phyloP scores from a whole-genome alignment of 2,797 vertebrate genomes.

The Nothura maculosa region DNA sequence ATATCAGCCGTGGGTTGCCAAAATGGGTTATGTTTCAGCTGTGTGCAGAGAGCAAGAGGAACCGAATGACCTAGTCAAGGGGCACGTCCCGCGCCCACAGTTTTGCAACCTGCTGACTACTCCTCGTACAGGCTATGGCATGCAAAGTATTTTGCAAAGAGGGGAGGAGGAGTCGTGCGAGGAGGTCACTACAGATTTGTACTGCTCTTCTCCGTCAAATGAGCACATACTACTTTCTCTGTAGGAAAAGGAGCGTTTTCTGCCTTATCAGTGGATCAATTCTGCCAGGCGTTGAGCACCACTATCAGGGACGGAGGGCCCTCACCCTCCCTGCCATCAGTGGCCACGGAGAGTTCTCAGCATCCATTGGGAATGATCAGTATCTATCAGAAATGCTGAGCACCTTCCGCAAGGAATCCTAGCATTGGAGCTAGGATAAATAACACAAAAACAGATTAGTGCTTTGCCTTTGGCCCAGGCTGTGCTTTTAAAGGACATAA shows the following conservation, averaged over 20 bases:
- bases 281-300: not conserved
- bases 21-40: not conserved
- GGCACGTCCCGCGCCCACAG: not conserved
- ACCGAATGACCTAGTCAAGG: not conserved
- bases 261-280: not conserved
- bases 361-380: not conserved
- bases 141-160: not conserved
- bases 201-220: not conserved
- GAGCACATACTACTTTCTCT: not conserved
- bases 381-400: not conserved
- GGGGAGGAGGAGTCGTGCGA: not conserved
- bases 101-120: not conserved
- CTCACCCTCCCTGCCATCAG: rapidly evolving
- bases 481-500: not conserved
- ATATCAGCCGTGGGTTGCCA: not conserved
- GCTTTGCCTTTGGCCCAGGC: constrained; percentile 30
- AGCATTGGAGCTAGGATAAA: not conserved
- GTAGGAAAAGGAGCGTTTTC: not conserved
- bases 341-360: not conserved
- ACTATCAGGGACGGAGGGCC: rapidly evolving
- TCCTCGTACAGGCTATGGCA: not conserved
- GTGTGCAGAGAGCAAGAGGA: not conserved
- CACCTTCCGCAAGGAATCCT: too few relatives aligned
- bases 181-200: not conserved
- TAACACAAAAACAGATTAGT: not conserved